phyloP scores from a whole-genome alignment of 2,888 invertebrate genomes.

The Muschampia plurimacula region DNA sequence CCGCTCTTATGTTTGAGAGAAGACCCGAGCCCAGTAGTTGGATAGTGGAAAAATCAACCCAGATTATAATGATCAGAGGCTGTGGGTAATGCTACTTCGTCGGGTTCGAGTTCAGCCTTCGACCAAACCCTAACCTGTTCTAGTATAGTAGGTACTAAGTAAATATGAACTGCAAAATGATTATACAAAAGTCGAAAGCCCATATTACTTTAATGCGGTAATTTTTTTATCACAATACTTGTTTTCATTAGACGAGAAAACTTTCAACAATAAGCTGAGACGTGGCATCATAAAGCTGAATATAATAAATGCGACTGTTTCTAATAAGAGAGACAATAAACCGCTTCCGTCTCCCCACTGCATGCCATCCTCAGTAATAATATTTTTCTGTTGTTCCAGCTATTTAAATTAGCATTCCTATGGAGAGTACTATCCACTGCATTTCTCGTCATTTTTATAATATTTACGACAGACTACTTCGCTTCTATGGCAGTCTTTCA shows the following conservation, averaged over 20 bases:
- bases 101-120: too few species aligned
- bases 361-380: background rate
- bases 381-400: slow-evolving; percentile 54
- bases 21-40: too few species aligned
- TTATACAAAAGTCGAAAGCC: background rate
- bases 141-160: background rate
- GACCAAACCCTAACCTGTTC: too few species aligned
- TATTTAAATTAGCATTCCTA: slow-evolving; percentile 57
- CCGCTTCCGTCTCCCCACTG: background rate
- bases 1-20: too few species aligned
- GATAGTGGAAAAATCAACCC: too few species aligned
- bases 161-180: background rate
- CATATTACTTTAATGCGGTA: background rate
- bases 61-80: too few species aligned
- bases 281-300: background rate
- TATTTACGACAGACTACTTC: slow-evolving; percentile 36
- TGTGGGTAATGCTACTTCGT: too few species aligned
- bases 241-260: background rate
- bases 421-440: slow-evolving; percentile 54
- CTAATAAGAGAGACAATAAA: background rate
- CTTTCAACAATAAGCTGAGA: background rate
- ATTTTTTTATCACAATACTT: background rate
- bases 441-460: slow-evolving; percentile 50
- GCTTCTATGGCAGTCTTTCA: slow-evolving; percentile 30
- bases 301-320: background rate